Evolutionary conservation across 37 sponge, comb jelly and placozoan species (phyloP).

Genomic region (Bolinopsis microptera): DNA sequence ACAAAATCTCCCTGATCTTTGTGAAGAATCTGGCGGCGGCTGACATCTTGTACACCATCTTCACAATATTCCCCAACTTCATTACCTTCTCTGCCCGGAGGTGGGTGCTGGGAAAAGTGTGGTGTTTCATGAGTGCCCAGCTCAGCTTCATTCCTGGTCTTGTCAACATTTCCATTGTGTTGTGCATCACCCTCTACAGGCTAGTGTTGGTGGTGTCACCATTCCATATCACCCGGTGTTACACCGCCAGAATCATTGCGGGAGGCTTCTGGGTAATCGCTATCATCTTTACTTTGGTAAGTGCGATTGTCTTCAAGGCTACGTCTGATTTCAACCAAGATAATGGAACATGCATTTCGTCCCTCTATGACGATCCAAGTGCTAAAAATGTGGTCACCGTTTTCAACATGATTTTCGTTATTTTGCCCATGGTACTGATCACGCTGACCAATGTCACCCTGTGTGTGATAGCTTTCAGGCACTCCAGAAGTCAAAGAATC

Average conservation of each 20-base stretch:
- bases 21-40: background rate
- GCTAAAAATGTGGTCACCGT: background rate
- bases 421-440: conserved; percentile 31
- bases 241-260: background rate
- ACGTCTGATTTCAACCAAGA: background rate
- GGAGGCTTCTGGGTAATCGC: background rate
- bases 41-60: conserved; percentile 2
- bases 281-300: background rate
- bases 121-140: conserved; percentile 21
- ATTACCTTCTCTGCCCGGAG: background rate
- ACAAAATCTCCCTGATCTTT: conserved; percentile 12
- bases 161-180: background rate
- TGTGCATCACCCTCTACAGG: background rate
- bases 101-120: conserved; percentile 28
- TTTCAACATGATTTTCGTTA: background rate
- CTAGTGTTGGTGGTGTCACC: background rate
- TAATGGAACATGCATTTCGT: conserved; percentile 8
- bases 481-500: background rate
- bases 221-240: background rate
- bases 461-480: background rate
- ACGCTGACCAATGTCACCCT: background rate
- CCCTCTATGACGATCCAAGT: background rate
- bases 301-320: background rate
- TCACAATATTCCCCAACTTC: background rate
- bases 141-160: background rate